Evolutionary conservation across 2,888 invertebrate genomes (phyloP).

Genomic region (Heliconius charithonia): DNA sequence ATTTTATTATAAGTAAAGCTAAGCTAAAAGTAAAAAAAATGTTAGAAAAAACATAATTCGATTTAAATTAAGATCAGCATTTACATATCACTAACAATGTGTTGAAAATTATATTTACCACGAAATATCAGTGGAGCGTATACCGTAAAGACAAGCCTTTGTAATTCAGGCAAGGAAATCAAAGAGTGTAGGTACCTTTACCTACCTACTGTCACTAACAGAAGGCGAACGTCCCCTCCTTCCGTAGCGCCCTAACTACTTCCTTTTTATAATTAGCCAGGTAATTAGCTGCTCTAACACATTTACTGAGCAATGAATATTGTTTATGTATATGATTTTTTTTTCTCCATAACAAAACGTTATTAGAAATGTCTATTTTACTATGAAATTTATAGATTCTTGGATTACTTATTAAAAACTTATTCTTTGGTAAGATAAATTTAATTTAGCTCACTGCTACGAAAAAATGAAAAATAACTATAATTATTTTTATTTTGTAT

Average conservation of each 20-base stretch:
- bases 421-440: neutral
- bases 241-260: slow-evolving; percentile 59
- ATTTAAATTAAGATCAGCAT: too few species aligned
- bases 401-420: neutral
- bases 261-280: slow-evolving; percentile 79
- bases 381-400: too few species aligned
- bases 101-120: neutral
- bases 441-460: too few species aligned
- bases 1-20: too few species aligned
- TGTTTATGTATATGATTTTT: slow-evolving; percentile 52
- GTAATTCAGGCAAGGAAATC: slow-evolving; percentile 40
- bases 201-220: slow-evolving; percentile 47
- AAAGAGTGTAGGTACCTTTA: slow-evolving; percentile 25
- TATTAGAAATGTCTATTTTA: too few species aligned
- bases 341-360: too few species aligned
- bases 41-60: neutral
- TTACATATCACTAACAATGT: neutral
- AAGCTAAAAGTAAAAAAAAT: too few species aligned
- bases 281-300: slow-evolving; percentile 72
- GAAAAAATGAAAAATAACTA: too few species aligned
- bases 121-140: neutral
- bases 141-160: slow-evolving; percentile 29
- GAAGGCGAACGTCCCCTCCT: slow-evolving; percentile 46
- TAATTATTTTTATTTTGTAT: too few species aligned
- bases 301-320: slow-evolving; percentile 62